Percentiles rank a stretch among this genome's conserved stretches.
phyloP scores from a whole-genome alignment of 2,888 invertebrate genomes.

The Hypselothyrea guttata region DNA sequence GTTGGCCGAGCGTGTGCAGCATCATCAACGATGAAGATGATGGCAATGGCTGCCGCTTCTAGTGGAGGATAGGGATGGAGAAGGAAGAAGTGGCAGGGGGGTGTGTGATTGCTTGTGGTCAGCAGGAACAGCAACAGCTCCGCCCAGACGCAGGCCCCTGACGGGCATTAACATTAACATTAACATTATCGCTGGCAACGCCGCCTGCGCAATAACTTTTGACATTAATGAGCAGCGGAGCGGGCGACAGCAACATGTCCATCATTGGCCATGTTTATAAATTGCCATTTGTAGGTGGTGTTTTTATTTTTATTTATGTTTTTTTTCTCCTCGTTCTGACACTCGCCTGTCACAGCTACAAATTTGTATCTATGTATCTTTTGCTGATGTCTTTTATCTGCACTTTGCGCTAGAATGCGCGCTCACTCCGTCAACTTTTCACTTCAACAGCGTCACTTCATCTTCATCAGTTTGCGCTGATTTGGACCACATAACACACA shows the following conservation, averaged over 20 bases:
- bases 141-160: slow-evolving; percentile 14
- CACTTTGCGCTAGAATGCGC: slow-evolving; percentile 74
- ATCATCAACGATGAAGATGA: slow-evolving; percentile 61
- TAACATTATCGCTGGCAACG: slow-evolving; percentile 59
- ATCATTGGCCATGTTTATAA: slow-evolving; percentile 63
- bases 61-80: slow-evolving; percentile 22
- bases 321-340: slow-evolving; percentile 49
- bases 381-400: slow-evolving; percentile 62
- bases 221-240: slow-evolving; percentile 69
- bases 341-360: slow-evolving; percentile 65
- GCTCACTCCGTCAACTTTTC: slow-evolving; percentile 53
- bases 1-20: slow-evolving; percentile 74
- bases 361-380: slow-evolving; percentile 58
- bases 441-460: slow-evolving; percentile 57
- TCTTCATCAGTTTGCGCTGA: slow-evolving; percentile 37
- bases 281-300: slow-evolving; percentile 66
- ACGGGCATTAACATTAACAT: slow-evolving; percentile 36
- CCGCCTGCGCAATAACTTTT: slow-evolving; percentile 77
- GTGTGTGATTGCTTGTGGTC: slow-evolving; percentile 73
- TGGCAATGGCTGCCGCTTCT: slow-evolving; percentile 31
- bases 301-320: slow-evolving; percentile 7
- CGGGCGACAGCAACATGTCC: slow-evolving; percentile 47
- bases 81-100: no score
- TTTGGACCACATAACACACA: slow-evolving; percentile 11
- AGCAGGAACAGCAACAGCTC: slow-evolving; percentile 66